These are phyloP conservation scores for Frankliniella intonsa DNA, from an alignment of 2,888 invertebrate genomes.

Conservation along the genomic window DNA sequence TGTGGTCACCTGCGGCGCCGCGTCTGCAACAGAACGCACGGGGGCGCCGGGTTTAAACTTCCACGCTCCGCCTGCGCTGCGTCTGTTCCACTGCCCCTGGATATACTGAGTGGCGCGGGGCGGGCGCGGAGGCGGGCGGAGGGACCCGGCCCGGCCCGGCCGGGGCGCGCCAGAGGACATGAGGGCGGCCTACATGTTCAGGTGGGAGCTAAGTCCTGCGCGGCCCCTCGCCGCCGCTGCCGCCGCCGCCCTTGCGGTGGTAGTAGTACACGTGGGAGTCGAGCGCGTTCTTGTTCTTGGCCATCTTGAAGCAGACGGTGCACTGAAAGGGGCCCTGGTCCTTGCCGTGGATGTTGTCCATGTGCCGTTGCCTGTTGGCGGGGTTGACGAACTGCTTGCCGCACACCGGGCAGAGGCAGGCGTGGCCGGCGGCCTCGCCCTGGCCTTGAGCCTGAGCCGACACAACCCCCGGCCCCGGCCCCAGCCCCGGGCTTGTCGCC, in stretches of 20 bases:
- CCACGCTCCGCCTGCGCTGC: background rate
- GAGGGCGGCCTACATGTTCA: too few species aligned
- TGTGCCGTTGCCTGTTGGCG: constrained; percentile 35
- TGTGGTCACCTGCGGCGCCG: background rate
- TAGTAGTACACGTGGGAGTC: constrained; percentile 35
- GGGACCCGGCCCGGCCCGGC: too few species aligned
- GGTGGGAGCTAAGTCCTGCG: background rate
- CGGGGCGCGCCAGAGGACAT: too few species aligned
- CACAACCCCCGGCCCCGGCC: background rate
- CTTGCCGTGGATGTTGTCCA: constrained; percentile 37
- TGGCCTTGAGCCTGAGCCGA: background rate
- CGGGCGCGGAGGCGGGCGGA: background rate
- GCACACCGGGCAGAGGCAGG: constrained; percentile 34
- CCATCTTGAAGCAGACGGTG: constrained; percentile 34
- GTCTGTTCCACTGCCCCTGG: background rate
- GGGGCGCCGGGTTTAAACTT: background rate
- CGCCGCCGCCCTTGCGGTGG: constrained; percentile 27
- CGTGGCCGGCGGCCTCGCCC: background rate
- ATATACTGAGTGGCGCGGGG: too few species aligned
- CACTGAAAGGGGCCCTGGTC: constrained; percentile 36
- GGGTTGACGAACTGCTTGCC: constrained; percentile 35
- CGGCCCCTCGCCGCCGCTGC: background rate
- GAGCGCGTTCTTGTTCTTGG: constrained; percentile 37
- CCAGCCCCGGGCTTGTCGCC: background rate
- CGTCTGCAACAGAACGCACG: constrained; percentile 19